phyloP scores from a whole-genome alignment of 1,140 invertebrate species.

The Galleria mellonella region DNA sequence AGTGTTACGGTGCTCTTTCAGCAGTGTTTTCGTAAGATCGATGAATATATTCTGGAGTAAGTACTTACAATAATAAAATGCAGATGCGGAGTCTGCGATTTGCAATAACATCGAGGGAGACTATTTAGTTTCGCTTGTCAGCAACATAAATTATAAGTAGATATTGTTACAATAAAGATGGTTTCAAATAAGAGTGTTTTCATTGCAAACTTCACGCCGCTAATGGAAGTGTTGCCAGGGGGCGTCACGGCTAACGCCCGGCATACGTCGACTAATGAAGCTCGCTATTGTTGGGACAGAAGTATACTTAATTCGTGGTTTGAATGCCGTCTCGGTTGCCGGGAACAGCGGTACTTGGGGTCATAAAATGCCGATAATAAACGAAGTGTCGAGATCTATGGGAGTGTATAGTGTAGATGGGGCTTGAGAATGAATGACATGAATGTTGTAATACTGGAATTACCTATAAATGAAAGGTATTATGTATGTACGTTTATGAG shows the following conservation, averaged over 20 bases:
- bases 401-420: not conserved
- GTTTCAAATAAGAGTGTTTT: conserved; percentile 46
- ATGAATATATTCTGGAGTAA: conserved; percentile 12
- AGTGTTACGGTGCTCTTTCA: conserved; percentile 8
- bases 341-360: conserved; percentile 28
- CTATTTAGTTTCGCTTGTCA: conserved; percentile 55
- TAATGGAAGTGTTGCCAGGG: conserved; percentile 40
- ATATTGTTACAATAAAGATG: conserved; percentile 57
- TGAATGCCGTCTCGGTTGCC: conserved; percentile 26
- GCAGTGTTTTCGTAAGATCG: conserved; percentile 10
- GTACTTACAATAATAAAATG: conserved; percentile 43
- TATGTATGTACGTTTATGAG: too few relatives aligned
- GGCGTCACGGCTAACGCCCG: conserved; percentile 57
- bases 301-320: conserved; percentile 54
- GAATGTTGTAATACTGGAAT: conserved; percentile 7
- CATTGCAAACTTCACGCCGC: conserved; percentile 44
- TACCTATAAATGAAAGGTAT: not conserved
- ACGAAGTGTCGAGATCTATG: conserved; percentile 31
- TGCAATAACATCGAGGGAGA: conserved; percentile 16
- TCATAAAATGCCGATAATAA: conserved; percentile 43
- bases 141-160: conserved; percentile 62
- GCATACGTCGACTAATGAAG: conserved; percentile 64
- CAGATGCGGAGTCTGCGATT: conserved; percentile 35
- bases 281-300: conserved; percentile 50
- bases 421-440: not conserved